phyloP scores from a whole-genome alignment of 2,797 vertebrate genomes.

The Coregonus ussuriensis region DNA sequence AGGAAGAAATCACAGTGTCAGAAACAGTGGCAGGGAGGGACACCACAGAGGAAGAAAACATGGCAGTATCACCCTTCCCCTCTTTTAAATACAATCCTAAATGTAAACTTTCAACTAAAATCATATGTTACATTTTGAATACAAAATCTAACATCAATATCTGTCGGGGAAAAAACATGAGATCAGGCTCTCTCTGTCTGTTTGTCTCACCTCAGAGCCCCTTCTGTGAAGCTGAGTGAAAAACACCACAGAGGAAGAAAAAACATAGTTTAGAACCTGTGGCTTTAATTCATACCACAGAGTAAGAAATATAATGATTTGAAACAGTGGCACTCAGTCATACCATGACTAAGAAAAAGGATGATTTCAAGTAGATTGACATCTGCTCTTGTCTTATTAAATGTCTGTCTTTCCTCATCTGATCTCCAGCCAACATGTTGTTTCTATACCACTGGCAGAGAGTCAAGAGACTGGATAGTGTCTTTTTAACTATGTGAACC shows the following conservation, averaged over 20 bases:
- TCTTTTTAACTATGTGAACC: background rate
- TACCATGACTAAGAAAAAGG: background rate
- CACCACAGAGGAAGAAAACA: too few species aligned
- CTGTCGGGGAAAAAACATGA: background rate
- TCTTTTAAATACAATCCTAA: too few species aligned
- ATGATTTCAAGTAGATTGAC: background rate
- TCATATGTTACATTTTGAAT: too few species aligned
- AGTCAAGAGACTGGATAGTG: background rate
- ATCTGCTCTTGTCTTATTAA: background rate
- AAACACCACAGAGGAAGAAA: background rate
- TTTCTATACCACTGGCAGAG: background rate
- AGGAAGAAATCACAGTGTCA: too few species aligned
- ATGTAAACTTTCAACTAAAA: too few species aligned
- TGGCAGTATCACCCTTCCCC: too few species aligned
- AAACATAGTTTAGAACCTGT: too few species aligned
- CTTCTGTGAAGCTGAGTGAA: background rate
- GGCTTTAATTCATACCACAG: background rate
- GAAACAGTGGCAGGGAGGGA: too few species aligned
- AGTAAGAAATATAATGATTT: background rate
- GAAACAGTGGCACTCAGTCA: background rate
- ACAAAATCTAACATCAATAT: too few species aligned
- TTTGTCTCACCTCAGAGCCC: too few species aligned
- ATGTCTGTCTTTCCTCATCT: background rate
- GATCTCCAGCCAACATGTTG: too few species aligned
- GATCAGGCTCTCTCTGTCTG: background rate